These are phyloP conservation scores for Eledona agricola DNA, from an alignment of 2,888 invertebrate genomes.

Conservation along the genomic window DNA sequence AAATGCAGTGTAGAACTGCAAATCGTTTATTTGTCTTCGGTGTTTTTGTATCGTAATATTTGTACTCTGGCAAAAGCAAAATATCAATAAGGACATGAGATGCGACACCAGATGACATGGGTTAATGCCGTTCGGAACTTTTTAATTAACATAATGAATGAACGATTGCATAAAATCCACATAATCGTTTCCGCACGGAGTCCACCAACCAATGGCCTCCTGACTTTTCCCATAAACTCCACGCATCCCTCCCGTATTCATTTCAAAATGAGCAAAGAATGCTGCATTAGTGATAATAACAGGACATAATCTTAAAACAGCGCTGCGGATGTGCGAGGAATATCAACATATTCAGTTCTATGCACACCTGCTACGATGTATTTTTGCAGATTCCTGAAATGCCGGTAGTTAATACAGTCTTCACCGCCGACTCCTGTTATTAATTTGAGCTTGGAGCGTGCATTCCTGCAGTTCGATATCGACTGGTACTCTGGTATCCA, in stretches of 20 bases:
- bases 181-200: constrained; percentile 24
- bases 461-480: constrained; percentile 50
- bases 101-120: constrained; percentile 4
- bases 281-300: constrained; percentile 28
- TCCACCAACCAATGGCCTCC: constrained; percentile 5
- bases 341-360: constrained; percentile 41
- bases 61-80: too few relatives aligned
- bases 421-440: constrained; percentile 52
- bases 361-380: constrained; percentile 51
- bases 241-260: constrained; percentile 11
- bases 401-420: constrained; percentile 55
- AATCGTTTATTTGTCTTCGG: too few relatives aligned
- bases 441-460: constrained; percentile 51
- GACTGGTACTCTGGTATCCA: constrained; percentile 47
- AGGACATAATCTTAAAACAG: constrained; percentile 34
- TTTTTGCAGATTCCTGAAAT: constrained; percentile 54
- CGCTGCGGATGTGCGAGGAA: constrained; percentile 40
- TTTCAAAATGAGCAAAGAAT: constrained; percentile 13
- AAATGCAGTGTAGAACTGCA: too few relatives aligned
- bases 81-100: too few relatives aligned
- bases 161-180: constrained; percentile 22
- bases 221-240: constrained; percentile 24
- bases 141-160: constrained; percentile 22
- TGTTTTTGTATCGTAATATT: too few relatives aligned
- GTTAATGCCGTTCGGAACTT: background rate